Percentiles rank a stretch among this genome's conserved stretches.
Evolutionary conservation across 1,140 invertebrate genomes (phyloP).

Genomic region (Achroia grisella): DNA sequence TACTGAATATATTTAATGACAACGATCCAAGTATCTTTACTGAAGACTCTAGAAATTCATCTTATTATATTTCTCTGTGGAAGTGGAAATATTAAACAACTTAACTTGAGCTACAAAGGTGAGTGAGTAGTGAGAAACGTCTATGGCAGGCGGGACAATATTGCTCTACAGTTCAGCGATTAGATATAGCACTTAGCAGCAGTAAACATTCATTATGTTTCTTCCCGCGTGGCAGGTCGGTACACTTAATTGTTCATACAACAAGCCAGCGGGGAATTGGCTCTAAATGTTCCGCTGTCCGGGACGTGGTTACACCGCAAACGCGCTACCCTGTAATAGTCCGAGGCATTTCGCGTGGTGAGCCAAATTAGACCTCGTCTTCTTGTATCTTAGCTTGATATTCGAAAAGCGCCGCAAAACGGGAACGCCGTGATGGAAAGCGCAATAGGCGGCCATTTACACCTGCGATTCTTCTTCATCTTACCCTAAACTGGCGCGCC

Average conservation of each 20-base stretch:
- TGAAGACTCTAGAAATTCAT: not conserved
- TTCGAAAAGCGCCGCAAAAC: constrained; percentile 15
- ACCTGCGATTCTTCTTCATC: constrained; percentile 69
- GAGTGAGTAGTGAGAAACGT: not conserved
- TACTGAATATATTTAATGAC: constrained; percentile 10
- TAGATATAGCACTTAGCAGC: constrained; percentile 45
- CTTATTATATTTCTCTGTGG: constrained; percentile 13
- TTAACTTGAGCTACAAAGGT: not conserved
- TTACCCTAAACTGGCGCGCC: constrained; percentile 58
- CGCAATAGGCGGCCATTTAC: constrained; percentile 58
- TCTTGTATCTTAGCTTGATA: constrained; percentile 34
- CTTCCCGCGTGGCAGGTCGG: constrained; percentile 55
- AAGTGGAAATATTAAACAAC: constrained; percentile 9
- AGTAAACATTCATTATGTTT: constrained; percentile 63
- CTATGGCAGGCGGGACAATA: constrained; percentile 7
- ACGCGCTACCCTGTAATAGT: constrained; percentile 45
- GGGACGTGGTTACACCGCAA: constrained; percentile 52
- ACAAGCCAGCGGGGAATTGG: constrained; percentile 65
- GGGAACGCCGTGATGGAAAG: constrained; percentile 45
- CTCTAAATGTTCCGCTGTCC: constrained; percentile 61
- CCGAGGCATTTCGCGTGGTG: constrained; percentile 21
- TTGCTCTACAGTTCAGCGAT: constrained; percentile 35
- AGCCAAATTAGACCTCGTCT: constrained; percentile 45
- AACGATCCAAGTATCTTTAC: not conserved
- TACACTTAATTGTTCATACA: constrained; percentile 69